These are phyloP conservation scores for Urocitellus parryii DNA, from an alignment of 2,113 vertebrate genomes.

Conservation along the genomic window DNA sequence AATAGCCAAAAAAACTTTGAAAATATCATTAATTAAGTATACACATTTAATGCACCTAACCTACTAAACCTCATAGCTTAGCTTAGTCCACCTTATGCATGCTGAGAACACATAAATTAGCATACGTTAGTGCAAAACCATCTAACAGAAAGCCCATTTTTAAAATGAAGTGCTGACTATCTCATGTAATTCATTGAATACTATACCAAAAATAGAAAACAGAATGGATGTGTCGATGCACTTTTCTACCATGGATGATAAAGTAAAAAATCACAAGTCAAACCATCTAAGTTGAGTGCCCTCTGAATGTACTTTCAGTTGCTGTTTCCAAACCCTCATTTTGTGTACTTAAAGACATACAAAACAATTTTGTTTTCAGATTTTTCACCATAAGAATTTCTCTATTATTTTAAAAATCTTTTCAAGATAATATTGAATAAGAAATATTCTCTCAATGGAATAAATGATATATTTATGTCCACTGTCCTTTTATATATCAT, in stretches of 20 bases:
- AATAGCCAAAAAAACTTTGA: neutral
- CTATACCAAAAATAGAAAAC: neutral
- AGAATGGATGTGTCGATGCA: rapidly evolving
- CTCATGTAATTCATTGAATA: neutral
- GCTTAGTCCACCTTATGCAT: neutral
- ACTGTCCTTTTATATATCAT: neutral
- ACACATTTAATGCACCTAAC: neutral
- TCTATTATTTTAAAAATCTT: neutral
- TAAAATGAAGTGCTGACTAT: neutral
- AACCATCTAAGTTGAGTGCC: neutral
- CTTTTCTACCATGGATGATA: neutral
- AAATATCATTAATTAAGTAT: neutral
- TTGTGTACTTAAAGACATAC: neutral
- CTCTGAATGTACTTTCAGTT: neutral
- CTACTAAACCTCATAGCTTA: neutral
- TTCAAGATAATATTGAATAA: constrained; percentile 35
- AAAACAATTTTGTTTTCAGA: neutral
- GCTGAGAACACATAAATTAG: neutral
- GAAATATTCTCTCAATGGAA: neutral
- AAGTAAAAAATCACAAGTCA: neutral
- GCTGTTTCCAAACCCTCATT: neutral
- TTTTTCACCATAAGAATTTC: neutral
- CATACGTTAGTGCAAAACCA: neutral
- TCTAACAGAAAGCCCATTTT: neutral
- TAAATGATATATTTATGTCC: neutral